Conservation (phyloP, 92 coral and sea anemone genomes). For the Zoanthus gigantus region DNA sequence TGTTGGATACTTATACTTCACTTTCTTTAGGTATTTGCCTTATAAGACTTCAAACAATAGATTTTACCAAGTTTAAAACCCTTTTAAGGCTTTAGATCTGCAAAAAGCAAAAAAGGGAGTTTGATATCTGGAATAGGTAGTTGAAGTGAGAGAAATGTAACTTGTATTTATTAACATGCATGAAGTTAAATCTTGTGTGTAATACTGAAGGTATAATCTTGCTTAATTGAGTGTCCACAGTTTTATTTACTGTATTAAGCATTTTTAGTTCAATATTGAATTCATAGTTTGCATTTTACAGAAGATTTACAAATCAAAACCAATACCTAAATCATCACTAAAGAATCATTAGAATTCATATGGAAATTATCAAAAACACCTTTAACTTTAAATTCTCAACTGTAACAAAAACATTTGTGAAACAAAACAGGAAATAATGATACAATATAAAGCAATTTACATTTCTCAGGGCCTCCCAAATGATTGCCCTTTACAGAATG, state of each 20-base stretch:
- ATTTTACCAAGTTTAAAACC: no score
- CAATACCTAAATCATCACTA: neutral
- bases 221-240: neutral
- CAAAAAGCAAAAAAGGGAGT: neutral
- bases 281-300: neutral
- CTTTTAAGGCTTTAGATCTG: neutral
- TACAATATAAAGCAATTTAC: neutral
- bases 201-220: neutral
- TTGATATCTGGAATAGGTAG: neutral
- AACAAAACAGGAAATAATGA: neutral
- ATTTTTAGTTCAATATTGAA: neutral
- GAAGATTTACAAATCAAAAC: neutral
- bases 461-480: neutral
- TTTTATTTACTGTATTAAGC: neutral
- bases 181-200: neutral
- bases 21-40: neutral
- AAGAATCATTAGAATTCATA: neutral
- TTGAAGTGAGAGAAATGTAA: neutral
- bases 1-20: neutral
- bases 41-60: no score
- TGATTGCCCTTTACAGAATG: constrained; percentile 20
- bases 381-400: neutral
- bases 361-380: neutral
- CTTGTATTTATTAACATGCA: neutral
- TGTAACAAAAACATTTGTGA: neutral